Conservation (phyloP, 1,140 invertebrate species). For the Dendrolimus punctatus region DNA sequence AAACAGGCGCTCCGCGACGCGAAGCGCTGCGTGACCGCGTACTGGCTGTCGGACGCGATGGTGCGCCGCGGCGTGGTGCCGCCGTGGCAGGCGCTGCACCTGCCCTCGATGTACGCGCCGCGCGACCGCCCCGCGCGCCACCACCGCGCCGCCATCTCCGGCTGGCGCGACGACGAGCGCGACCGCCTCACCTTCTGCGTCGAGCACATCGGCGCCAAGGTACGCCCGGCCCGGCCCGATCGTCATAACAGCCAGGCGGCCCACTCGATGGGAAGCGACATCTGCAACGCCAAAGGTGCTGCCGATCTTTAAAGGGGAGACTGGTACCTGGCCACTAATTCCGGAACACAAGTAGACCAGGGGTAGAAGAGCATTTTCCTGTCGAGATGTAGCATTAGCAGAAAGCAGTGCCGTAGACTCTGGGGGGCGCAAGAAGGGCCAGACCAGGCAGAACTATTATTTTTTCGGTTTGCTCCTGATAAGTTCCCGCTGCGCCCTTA, state of each 20-base stretch:
- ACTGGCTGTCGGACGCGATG: slow-evolving; percentile 95
- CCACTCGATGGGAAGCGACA: too few relatives aligned
- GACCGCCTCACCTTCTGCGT: slow-evolving; percentile 85
- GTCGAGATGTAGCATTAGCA: too few relatives aligned
- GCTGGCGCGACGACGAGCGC: slow-evolving; percentile 90
- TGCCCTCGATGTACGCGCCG: slow-evolving; percentile 88
- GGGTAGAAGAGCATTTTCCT: too few relatives aligned
- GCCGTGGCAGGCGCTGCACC: slow-evolving; percentile 93
- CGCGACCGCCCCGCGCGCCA: slow-evolving; percentile 76
- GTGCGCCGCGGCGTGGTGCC: slow-evolving; percentile 87
- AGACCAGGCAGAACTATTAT: too few relatives aligned
- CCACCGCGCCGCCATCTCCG: slow-evolving; percentile 85
- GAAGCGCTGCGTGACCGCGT: slow-evolving; percentile 90
- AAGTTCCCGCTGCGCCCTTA: too few relatives aligned
- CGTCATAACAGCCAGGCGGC: not conserved
- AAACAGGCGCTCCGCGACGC: slow-evolving; percentile 80
- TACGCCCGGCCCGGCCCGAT: slow-evolving; percentile 27
- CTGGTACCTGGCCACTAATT: too few relatives aligned
- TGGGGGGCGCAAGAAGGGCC: too few relatives aligned
- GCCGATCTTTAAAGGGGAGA: too few relatives aligned
- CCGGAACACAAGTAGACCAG: too few relatives aligned
- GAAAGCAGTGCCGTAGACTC: too few relatives aligned
- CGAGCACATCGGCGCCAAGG: slow-evolving; percentile 88
- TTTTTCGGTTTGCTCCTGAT: too few relatives aligned
- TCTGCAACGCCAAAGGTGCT: too few relatives aligned